These are phyloP conservation scores for Hymenochirus boettgeri DNA, from an alignment of 2,113 vertebrate genomes.

Conservation along the genomic window DNA sequence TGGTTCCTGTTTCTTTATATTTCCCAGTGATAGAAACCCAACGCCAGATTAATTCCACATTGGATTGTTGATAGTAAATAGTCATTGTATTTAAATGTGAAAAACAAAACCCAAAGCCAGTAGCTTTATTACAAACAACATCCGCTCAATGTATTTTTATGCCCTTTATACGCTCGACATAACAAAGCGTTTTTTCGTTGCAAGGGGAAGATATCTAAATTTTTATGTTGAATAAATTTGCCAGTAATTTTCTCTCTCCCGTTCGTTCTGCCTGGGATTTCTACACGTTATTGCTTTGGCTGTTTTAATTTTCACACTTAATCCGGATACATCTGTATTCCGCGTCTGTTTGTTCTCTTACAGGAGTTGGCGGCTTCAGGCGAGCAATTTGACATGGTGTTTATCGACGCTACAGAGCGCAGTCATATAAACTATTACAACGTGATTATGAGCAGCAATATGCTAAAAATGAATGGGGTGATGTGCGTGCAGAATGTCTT, in stretches of 20 bases:
- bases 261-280: conserved; percentile 19
- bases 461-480: conserved; percentile 65
- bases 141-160: conserved; percentile 9
- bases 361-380: conserved; percentile 66
- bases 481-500: conserved; percentile 70
- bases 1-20: too few species aligned
- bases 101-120: neutral
- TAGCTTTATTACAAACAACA: neutral
- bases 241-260: neutral
- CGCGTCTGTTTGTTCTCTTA: conserved; percentile 32
- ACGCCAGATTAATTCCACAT: too few species aligned
- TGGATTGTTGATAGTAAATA: too few species aligned
- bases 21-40: too few species aligned
- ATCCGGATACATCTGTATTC: conserved; percentile 30
- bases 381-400: conserved; percentile 72
- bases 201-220: conserved; percentile 21
- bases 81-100: neutral
- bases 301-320: conserved; percentile 35
- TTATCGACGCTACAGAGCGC: conserved; percentile 75
- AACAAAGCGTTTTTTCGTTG: conserved; percentile 9
- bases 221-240: neutral
- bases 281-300: conserved; percentile 2
- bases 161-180: conserved; percentile 21
- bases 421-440: conserved; percentile 75
- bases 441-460: conserved; percentile 70